Conservation (phyloP, 2,797 vertebrate species). For the Myotis pilosus region DNA sequence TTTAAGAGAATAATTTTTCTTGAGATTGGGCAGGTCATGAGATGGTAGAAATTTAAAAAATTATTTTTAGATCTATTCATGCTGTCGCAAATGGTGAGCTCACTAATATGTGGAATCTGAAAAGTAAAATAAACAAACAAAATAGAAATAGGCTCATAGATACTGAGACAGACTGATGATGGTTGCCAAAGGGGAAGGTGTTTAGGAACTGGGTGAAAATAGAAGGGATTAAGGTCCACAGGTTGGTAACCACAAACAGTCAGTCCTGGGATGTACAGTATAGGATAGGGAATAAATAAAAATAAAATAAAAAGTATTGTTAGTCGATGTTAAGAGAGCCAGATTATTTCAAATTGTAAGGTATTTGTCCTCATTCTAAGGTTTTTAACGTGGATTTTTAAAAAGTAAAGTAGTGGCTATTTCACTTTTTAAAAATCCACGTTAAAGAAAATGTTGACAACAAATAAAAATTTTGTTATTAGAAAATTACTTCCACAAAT, state of each 20-base stretch:
- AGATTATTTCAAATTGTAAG: conserved; percentile 26
- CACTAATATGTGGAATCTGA: background rate
- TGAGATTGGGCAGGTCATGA: background rate
- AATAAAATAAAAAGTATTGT: conserved; percentile 30
- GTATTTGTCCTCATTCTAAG: conserved; percentile 4
- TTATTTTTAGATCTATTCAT: conserved; percentile 36
- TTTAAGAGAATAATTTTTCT: conserved; percentile 50
- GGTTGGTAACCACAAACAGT: background rate
- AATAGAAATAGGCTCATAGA: background rate
- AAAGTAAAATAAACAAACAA: background rate
- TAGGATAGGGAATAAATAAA: background rate
- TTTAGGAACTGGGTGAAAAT: background rate
- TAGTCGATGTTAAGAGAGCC: background rate
- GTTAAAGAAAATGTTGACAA: background rate
- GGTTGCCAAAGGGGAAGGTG: background rate
- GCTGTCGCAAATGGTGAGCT: background rate
- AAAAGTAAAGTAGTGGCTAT: background rate
- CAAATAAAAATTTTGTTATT: background rate
- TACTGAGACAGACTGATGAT: background rate
- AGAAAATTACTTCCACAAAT: conserved; percentile 15
- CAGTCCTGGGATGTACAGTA: background rate
- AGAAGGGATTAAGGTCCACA: background rate
- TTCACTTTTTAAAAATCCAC: background rate
- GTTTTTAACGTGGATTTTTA: background rate
- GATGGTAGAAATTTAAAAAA: background rate